phyloP scores from a whole-genome alignment of 2,797 vertebrate species.

The Coendou prehensilis region DNA sequence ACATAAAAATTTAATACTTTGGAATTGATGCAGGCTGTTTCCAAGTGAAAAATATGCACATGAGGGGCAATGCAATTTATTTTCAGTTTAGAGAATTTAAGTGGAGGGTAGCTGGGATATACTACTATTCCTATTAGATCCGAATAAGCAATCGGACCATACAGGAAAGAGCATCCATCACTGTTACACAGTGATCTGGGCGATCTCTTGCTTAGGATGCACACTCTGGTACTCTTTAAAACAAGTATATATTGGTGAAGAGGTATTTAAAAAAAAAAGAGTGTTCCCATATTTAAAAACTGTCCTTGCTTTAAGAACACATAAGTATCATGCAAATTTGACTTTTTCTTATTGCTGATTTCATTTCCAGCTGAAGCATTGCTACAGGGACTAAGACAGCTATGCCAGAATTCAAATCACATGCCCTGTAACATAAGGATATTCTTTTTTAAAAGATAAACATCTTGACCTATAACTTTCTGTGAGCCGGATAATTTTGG shows the following conservation, averaged over 20 bases:
- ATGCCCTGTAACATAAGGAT: not conserved
- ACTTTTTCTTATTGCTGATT: slow-evolving; percentile 60
- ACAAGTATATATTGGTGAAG: slow-evolving; percentile 60
- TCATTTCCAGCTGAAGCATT: not conserved
- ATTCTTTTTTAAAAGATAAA: not conserved
- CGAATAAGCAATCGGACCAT: slow-evolving; percentile 89
- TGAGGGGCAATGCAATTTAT: slow-evolving; percentile 73
- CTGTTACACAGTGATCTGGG: slow-evolving; percentile 85
- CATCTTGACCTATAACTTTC: not conserved
- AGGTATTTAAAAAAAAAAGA: slow-evolving; percentile 69
- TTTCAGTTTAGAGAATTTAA: slow-evolving; percentile 72
- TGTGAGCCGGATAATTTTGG: not conserved
- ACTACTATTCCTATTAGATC: slow-evolving; percentile 88
- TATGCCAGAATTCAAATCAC: not conserved
- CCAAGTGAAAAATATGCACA: slow-evolving; percentile 73
- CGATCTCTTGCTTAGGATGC: slow-evolving; percentile 74
- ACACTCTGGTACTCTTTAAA: slow-evolving; percentile 74
- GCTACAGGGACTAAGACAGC: slow-evolving; percentile 3
- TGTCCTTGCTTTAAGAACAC: slow-evolving; percentile 75
- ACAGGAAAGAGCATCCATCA: slow-evolving; percentile 88
- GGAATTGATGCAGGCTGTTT: slow-evolving; percentile 54
- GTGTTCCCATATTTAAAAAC: slow-evolving; percentile 83
- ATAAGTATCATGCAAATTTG: slow-evolving; percentile 61
- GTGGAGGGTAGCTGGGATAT: slow-evolving; percentile 69
- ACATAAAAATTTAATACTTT: slow-evolving; percentile 74